Evolutionary conservation across 2,888 invertebrate species (phyloP).

Genomic region (Antheraea yamamai): DNA sequence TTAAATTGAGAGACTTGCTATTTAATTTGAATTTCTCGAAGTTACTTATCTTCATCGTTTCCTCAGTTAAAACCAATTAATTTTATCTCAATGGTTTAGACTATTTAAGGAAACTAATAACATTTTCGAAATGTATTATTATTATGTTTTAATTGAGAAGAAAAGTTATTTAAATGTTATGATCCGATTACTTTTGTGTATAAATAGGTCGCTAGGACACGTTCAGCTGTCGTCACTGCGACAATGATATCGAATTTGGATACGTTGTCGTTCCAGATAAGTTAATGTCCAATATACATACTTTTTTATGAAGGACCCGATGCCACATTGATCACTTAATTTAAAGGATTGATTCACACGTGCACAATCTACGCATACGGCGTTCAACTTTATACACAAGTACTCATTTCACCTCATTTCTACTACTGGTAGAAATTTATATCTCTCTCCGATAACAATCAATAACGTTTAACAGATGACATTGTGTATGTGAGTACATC

Average conservation of each 20-base stretch:
- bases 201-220: too few relatives aligned
- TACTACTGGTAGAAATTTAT: background rate
- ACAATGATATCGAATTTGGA: too few relatives aligned
- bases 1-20: background rate
- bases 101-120: background rate
- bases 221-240: too few relatives aligned
- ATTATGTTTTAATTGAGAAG: background rate
- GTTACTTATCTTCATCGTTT: background rate
- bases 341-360: too few relatives aligned
- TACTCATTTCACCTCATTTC: background rate
- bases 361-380: too few relatives aligned
- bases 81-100: slow-evolving; percentile 5
- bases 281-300: too few relatives aligned
- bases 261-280: too few relatives aligned
- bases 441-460: background rate
- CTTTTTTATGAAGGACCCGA: too few relatives aligned
- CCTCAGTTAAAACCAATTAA: background rate
- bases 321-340: too few relatives aligned
- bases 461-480: background rate
- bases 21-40: background rate
- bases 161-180: background rate
- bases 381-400: too few relatives aligned
- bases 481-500: background rate
- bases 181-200: background rate
- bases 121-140: background rate